Evolutionary conservation across 1,140 invertebrate genomes (phyloP), one percentile per base, ranked within the genome.

Genomic region (Gerris buenoi): DNA sequence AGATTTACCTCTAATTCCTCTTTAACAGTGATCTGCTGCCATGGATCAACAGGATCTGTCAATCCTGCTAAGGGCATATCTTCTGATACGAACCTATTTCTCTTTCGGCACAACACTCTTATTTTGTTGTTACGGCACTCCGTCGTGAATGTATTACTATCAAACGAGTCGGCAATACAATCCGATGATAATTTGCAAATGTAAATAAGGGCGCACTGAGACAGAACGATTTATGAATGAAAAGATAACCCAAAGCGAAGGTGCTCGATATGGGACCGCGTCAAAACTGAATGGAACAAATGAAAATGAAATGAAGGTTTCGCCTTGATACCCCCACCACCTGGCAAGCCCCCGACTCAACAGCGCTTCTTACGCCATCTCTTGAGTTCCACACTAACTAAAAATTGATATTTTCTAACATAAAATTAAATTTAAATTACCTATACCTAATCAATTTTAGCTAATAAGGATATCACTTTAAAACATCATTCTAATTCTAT

Each of bases 61-160:
- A 71, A 65, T 60, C 71, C 71, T 69, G 71, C 71, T 14, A 72
- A 65, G 57, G 71, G 71, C 71, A 72, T 72, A 68, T 70, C 69
- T 71, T 64, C 62, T 23, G 67, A 69, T 63, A 65, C 26, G 68
- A 27, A 65, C 46, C 66, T 64, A 56, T 69, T 70, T 57, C 68
- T 27, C 57, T 69, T 69, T n/a, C 68, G 61, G 46, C 33, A 65
- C 27, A 65, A 64, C 56, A 26, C 29, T 25, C 58, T 60, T 60
- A 60, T 60, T 25, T 60, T 60, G 23, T 22, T 60, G 23, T 25
- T 60, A 3, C 23, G 58, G 58, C 58, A 60, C 58, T 60, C 58
- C 58, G 58, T 60, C 23, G 15, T 60, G 58, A 60, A 60, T 60
- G 58, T 5, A 13, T 14, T 22, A 5, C 5, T 5, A 46, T 46